Evolutionary conservation across 1,140 invertebrate species (phyloP), one percentile per base, ranked within the genome.

Genomic region (Aphaenogaster floridana): DNA sequence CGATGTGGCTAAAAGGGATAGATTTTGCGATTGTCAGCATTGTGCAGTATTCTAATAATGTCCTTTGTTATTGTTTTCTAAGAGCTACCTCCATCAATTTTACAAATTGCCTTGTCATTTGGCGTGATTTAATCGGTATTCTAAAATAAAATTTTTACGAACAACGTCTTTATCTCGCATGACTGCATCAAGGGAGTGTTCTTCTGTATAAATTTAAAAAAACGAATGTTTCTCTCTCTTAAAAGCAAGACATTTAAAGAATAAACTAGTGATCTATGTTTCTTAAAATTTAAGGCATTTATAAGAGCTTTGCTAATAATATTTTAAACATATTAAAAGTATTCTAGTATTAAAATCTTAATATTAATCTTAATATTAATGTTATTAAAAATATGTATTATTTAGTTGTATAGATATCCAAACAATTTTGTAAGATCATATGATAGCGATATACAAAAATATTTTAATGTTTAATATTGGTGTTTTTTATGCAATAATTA

Each of bases 381-480:
- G 28, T 28, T 28, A 28, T 28, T 28, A 28, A 28, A 66, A 69
- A 48, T 61, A 50, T 59, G 3, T 61, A 79, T 74, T 59, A 7
- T 42, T n/a, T n/a, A 78, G 54, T 71, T 21, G 52, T 48, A 36
- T 3, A 36, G 21, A 69, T 42, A 42, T 15, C 8, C 0, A 42
- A 36, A 54, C 17, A 72, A 36, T 71, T 87, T 50, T 42, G 64
- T 28, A 39, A 72, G 42, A 45, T 48, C 28, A 48, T 48, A 36
- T 39, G 4, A 77, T 59, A 13, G 5, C 15, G 36, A n/a, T 42
- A 34, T 11, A n/a, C 3, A 57, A 59, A 59, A 36, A 39, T 48
- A 36, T 34, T 84, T 64, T 34, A 61, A 72, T 6, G 52, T 84
- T 42, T 36, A 15, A 45, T 42, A 54, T 54, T 48, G 42, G 9